Base-by-base conservation (phyloP, 1,140 invertebrate genomes). In the Hypsibius dujardini region DNA sequence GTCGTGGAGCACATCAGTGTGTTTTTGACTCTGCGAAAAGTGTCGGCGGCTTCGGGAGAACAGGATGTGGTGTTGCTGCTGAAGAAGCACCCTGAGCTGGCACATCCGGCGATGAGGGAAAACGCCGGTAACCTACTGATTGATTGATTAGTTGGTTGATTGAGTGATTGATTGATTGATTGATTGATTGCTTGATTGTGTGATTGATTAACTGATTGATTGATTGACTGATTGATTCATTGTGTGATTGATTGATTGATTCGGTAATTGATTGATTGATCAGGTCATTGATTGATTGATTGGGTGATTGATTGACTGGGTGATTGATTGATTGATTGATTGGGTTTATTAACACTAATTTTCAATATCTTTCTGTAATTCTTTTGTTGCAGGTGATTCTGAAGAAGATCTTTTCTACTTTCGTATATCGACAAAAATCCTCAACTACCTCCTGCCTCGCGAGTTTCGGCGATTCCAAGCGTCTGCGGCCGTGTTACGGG, bases 1-100 rank as follows among this genome's bases (percentile, higher is more conserved):
- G 7, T 67, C 42, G 62, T 67, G 12, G 42, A 42, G 3, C 62
- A 67, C 62, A 67, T 67, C 62, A 14, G 7, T 42, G 62, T 67
- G 7, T 67, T 14, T 42, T 67, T 67, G 62, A 7, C 3, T 14
- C 3, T 67, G 7, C 7, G 62, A 7, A 7, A 56, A 7, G 7
- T 56, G 50, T 7, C 50, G 50, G n/a, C 7, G 45, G 3, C 62
- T 67, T 42, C 42, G 12, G 12, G 45, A 3, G 42, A 67, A 67
- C 3, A 12, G 62, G 42, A 67, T 67, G 12, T 67, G 62, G 62
- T 14, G 42, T 12, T 42, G 7, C 42, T 67, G 3, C 42, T 67
- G 7, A 67, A 7, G 42, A 42, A 67, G 62, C 62, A 67, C 3
- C 7, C 7, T 3, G 7, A 67, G 3, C 45, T 67, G 7, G 12